Base-by-base conservation (phyloP, 2,113 vertebrate species). In the Synchiropus splendidus region DNA sequence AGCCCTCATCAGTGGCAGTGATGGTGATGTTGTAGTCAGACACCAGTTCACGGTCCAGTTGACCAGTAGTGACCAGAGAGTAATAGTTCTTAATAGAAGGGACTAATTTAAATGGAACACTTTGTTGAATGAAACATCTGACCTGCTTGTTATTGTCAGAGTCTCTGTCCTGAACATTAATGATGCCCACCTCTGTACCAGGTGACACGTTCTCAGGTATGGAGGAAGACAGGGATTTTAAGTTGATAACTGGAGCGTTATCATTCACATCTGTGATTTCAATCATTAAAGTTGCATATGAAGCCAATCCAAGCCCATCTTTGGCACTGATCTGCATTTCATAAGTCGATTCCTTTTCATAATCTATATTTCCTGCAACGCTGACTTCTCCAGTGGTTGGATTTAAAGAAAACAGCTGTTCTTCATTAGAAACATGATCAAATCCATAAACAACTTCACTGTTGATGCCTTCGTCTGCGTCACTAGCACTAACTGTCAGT, bases 401-500 rank as follows among this genome's bases (percentile, higher is more conserved):
- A 18, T 88, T 4, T 45, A 44, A 90, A 87, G 11, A 77, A 47
- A 0, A 78, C 80, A 0, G 54, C 69, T 21, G 0, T 70, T 73
- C 11, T 55, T 64, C 2, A 75, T 83, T 74, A n/a, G 75, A 49
- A 16, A 82, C 50, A 10, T 65, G 79, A 5, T 75, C 61, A 36
- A 89, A 86, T 1, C 79, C 88, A 42, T 87, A 89, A 0, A 42
- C 78, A 8, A 89, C 49, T 17, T 86, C 80, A 1, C 85, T 81
- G 13, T 91, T 82, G 0, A 70, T 1, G 3, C 83, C 88, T 17
- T 87, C 85, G 38, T 89, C 89, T 40, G 43, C 64, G 54, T 90
- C 88, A 6, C 61, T 79, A 2, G 89, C 88, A 10, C 75, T 86
- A 0, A 89, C 71, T 9, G 44, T 69, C 18, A 87, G 43, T 31